phyloP scores from a whole-genome alignment of 2,888 invertebrate species.

The Drosophila silvestris region DNA sequence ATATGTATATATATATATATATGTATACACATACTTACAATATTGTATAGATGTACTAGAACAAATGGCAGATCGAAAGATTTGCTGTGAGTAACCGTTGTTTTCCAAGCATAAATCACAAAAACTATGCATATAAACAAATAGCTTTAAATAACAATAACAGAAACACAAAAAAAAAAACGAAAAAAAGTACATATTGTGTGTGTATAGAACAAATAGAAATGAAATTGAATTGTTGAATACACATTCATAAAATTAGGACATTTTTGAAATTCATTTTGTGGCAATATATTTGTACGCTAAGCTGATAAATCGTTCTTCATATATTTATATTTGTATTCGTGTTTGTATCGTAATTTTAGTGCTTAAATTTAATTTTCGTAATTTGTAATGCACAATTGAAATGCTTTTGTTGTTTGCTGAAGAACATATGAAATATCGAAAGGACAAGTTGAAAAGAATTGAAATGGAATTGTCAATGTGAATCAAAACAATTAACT shows the following conservation, averaged over 20 bases:
- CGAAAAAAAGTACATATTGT: slow-evolving; percentile 19
- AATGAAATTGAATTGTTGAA: slow-evolving; percentile 43
- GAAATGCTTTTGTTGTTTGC: slow-evolving; percentile 72
- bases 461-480: slow-evolving; percentile 32
- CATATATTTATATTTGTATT: slow-evolving; percentile 34
- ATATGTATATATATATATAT: slow-evolving; percentile 7
- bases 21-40: slow-evolving; percentile 35
- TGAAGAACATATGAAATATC: slow-evolving; percentile 46
- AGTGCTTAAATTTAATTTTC: slow-evolving; percentile 53
- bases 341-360: slow-evolving; percentile 48
- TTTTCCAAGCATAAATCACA: slow-evolving; percentile 72
- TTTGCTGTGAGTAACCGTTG: slow-evolving; percentile 55
- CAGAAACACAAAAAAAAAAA: slow-evolving; percentile 25
- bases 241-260: slow-evolving; percentile 32
- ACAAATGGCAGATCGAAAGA: slow-evolving; percentile 31
- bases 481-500: slow-evolving; percentile 43
- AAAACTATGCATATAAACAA: slow-evolving; percentile 68
- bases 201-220: slow-evolving; percentile 11
- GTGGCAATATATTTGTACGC: slow-evolving; percentile 58
- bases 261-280: slow-evolving; percentile 37
- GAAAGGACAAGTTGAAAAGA: slow-evolving; percentile 19
- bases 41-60: slow-evolving; percentile 11
- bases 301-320: slow-evolving; percentile 43
- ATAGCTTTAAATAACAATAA: slow-evolving; percentile 72
- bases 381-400: slow-evolving; percentile 39